phyloP scores from a whole-genome alignment of 2,888 invertebrate species.

The Xiphydria camelus region DNA sequence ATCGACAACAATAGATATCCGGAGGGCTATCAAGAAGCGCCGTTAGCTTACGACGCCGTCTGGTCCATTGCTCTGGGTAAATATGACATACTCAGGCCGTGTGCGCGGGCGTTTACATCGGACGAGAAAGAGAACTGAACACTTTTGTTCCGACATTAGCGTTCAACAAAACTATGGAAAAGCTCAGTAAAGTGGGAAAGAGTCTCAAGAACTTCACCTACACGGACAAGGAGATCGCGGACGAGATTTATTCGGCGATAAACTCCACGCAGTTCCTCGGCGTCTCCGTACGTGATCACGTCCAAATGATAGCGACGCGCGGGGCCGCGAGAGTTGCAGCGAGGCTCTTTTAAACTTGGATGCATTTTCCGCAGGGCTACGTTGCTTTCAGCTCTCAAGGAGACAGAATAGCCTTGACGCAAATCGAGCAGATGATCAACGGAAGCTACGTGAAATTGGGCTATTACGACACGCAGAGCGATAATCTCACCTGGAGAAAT shows the following conservation, averaged over 20 bases:
- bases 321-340: too few relatives aligned
- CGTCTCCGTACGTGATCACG: conserved; percentile 79
- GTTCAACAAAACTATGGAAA: conserved; percentile 95
- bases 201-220: conserved; percentile 95
- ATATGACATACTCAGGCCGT: too few relatives aligned
- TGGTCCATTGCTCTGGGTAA: conserved; percentile 96
- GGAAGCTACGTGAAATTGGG: conserved; percentile 94
- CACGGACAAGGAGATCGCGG: conserved; percentile 90
- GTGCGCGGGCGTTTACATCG: conserved; percentile 34
- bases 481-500: conserved; percentile 93
- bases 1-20: conserved; percentile 85
- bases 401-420: conserved; percentile 96
- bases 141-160: conserved; percentile 62
- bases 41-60: conserved; percentile 97
- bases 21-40: conserved; percentile 97
- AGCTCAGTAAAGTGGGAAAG: conserved; percentile 76
- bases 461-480: conserved; percentile 93
- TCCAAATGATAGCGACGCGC: neutral
- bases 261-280: conserved; percentile 98
- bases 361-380: conserved; percentile 71
- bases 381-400: conserved; percentile 99
- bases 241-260: conserved; percentile 96
- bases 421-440: conserved; percentile 95
- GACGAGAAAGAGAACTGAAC: conserved; percentile 49
- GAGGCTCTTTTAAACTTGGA: conserved; percentile 1